These are phyloP conservation scores for Erethizon dorsatum DNA, from an alignment of 2,797 vertebrate species.

Conservation along the genomic window DNA sequence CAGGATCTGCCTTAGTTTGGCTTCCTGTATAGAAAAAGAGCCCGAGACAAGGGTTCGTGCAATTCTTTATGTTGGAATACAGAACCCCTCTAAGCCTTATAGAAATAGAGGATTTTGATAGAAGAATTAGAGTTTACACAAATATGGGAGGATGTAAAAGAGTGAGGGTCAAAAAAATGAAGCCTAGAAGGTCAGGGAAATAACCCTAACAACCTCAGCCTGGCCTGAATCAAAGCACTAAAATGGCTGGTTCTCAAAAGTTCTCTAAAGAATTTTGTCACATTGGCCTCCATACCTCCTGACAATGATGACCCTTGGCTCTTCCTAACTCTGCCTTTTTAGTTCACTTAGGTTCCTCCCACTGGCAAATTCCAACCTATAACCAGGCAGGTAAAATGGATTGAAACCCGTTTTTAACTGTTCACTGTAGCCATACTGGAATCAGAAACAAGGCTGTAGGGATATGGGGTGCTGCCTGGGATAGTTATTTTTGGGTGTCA, in stretches of 20 bases:
- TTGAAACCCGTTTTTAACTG: not conserved
- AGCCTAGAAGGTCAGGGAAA: not conserved
- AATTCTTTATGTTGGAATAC: constrained; percentile 20
- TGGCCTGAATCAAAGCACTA: not conserved
- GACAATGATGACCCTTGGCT: constrained; percentile 2
- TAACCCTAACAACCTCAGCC: not conserved
- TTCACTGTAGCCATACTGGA: not conserved
- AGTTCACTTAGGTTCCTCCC: not conserved
- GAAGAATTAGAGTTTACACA: not conserved
- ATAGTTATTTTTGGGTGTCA: not conserved
- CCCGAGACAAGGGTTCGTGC: constrained; percentile 28
- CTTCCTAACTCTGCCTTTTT: constrained; percentile 44
- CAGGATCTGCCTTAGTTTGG: constrained; percentile 16
- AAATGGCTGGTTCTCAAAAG: not conserved
- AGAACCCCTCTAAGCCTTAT: not conserved
- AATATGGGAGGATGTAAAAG: not conserved
- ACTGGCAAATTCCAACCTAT: constrained; percentile 22
- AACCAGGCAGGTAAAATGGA: not conserved
- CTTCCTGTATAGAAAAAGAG: constrained; percentile 36
- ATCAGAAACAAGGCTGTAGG: not conserved
- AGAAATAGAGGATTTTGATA: constrained; percentile 50
- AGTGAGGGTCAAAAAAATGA: not conserved
- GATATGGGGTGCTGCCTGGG: not conserved
- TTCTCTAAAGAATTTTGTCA: constrained; percentile 3
- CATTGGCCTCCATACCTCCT: constrained; percentile 36